Evolutionary conservation across 1,140 invertebrate species (phyloP).

Genomic region (Lepidurus packardi): DNA sequence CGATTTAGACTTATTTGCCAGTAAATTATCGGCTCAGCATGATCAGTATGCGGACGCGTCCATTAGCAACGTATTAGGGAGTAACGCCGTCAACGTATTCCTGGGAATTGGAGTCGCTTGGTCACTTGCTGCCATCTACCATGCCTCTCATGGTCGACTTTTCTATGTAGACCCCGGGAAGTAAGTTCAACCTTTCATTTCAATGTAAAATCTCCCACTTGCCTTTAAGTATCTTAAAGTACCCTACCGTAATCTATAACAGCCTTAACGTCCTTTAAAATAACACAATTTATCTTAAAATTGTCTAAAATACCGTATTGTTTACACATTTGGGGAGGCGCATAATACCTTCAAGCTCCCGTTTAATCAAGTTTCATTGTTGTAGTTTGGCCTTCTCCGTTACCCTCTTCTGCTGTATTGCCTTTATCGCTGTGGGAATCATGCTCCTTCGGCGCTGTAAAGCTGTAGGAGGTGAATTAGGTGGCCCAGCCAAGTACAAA

Average conservation of each 20-base stretch:
- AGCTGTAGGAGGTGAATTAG: constrained; percentile 54
- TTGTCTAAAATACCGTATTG: no score
- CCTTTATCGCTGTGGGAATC: constrained; percentile 42
- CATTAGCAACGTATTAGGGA: constrained; percentile 60
- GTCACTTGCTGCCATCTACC: constrained; percentile 42
- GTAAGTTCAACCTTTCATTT: constrained; percentile 36
- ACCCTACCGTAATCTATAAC: background rate
- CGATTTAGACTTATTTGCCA: constrained; percentile 55
- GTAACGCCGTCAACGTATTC: constrained; percentile 62
- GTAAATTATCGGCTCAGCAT: constrained; percentile 57
- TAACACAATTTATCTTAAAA: background rate
- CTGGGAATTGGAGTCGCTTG: constrained; percentile 48
- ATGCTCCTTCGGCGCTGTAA: constrained; percentile 51
- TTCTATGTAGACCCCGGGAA: constrained; percentile 42
- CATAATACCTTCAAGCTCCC: background rate
- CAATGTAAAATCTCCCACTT: background rate
- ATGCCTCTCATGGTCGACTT: constrained; percentile 38
- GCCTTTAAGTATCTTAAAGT: background rate
- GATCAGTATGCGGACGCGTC: constrained; percentile 60
- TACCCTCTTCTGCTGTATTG: constrained; percentile 42
- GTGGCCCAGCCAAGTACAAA: constrained; percentile 51
- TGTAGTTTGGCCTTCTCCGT: constrained; percentile 43
- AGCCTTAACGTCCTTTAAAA: background rate
- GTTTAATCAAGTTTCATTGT: background rate
- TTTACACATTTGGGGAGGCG: background rate